These are phyloP conservation scores for Cnemophilus loriae DNA, from an alignment of 2,113 vertebrate genomes.

Conservation along the genomic window DNA sequence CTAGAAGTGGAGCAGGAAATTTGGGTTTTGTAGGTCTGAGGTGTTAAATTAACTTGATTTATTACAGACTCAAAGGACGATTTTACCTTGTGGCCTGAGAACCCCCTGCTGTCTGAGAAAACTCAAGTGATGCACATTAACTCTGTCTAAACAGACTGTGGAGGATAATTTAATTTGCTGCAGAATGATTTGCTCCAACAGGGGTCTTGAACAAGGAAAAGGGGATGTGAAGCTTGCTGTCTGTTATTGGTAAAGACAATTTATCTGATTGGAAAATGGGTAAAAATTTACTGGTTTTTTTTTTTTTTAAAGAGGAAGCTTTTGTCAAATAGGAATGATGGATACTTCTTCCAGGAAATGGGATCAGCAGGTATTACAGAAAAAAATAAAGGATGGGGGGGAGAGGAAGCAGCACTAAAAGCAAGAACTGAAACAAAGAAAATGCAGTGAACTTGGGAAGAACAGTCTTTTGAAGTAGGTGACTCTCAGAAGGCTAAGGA, in stretches of 20 bases:
- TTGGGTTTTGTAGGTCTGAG: not conserved
- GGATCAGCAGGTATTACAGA: not conserved
- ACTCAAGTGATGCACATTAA: not conserved
- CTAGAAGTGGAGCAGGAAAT: not conserved
- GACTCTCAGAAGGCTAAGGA: not conserved
- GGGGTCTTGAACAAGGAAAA: not conserved
- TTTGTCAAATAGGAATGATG: not conserved
- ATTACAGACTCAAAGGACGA: not conserved
- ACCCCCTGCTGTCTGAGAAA: not conserved
- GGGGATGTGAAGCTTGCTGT: not conserved
- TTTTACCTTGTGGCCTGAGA: conserved; percentile 10
- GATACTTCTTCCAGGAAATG: not conserved
- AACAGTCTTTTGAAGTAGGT: not conserved
- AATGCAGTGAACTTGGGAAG: not conserved
- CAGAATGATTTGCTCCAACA: not conserved
- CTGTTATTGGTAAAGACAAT: not conserved
- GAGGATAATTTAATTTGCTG: conserved; percentile 5
- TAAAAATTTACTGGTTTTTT: not conserved
- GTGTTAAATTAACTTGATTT: conserved; percentile 6
- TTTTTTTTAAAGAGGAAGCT: not conserved
- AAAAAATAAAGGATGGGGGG: not conserved
- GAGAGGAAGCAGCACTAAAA: not conserved
- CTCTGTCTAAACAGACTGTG: not conserved
- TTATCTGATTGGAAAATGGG: not conserved
- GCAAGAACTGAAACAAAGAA: not conserved